These are phyloP conservation scores for Thelaira solivaga DNA, from an alignment of 2,888 invertebrate species.

Conservation along the genomic window DNA sequence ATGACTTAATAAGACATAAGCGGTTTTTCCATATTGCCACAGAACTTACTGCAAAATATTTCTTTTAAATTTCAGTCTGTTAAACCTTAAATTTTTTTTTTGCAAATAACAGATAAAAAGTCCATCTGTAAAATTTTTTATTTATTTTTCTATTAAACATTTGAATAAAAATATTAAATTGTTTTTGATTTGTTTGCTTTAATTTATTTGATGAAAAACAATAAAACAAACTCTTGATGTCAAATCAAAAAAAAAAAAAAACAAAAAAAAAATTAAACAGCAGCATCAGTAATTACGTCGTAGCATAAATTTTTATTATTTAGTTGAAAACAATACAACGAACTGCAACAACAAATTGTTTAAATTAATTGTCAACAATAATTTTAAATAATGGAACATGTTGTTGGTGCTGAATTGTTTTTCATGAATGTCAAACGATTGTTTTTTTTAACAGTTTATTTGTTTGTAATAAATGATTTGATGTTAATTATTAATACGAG, in stretches of 20 bases:
- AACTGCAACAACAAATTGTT: constrained; percentile 29
- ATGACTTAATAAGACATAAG: too few relatives aligned
- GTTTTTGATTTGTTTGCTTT: too few relatives aligned
- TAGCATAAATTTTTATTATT: constrained; percentile 46
- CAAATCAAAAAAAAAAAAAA: neutral
- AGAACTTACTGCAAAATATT: too few relatives aligned
- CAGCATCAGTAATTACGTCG: neutral
- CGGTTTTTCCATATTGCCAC: too few relatives aligned
- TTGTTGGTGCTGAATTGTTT: constrained; percentile 18
- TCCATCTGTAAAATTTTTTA: too few relatives aligned
- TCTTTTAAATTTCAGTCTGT: too few relatives aligned
- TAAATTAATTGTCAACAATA: constrained; percentile 44
- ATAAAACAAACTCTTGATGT: too few relatives aligned
- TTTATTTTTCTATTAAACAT: too few relatives aligned
- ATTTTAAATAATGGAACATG: constrained; percentile 28
- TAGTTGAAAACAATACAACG: constrained; percentile 11
- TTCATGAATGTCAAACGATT: constrained; percentile 26
- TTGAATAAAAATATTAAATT: too few relatives aligned
- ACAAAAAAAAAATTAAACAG: neutral
- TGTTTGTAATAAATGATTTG: constrained; percentile 24
- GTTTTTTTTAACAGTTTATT: constrained; percentile 9
- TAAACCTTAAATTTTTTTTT: too few relatives aligned
- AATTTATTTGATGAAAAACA: too few relatives aligned
- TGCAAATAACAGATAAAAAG: too few relatives aligned
- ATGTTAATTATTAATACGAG: constrained; percentile 19